Evolutionary conservation across 2,888 invertebrate species (phyloP), one percentile per base, ranked within the genome.

Genomic region (Ganaspis brasiliensis): DNA sequence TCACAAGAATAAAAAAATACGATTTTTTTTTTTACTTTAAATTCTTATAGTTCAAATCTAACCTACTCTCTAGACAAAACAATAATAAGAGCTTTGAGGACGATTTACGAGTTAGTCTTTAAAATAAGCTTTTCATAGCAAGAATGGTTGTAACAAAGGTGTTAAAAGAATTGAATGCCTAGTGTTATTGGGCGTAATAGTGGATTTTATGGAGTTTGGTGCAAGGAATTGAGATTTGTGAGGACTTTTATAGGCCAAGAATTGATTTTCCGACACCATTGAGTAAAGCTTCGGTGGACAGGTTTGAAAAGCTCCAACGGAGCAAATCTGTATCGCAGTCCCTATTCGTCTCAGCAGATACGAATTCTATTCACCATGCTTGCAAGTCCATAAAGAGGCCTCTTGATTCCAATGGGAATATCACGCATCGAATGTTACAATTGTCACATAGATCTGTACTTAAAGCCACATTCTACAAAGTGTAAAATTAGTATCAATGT

Each of bases 211-310:
- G 31, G 16, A n/a, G 31, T 31, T 16, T 16, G 31, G 4, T 59
- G n/a, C 59, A 59, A 59, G 26, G 10, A 59, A 59, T 59, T 59
- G 59, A 59, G 57, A 57, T 57, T 35, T 59, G n/a, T 59, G 2
- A 31, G 9, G 26, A 31, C 31, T 59, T 59, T 59, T 26, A 59
- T 35, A 16, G 59, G 31, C 4, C 8, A 59, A 35, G 59, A 16
- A 59, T 59, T 59, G 59, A 31, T 31, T 59, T 59, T 59, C 9
- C 16, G 26, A 16, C 16, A 59, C 31, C 14, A 26, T 6, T 59
- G 3, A 9, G 26, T 16, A 31, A 59, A 26, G 8, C 16, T 59
- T 31, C 9, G 9, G 26, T 31, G 31, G n/a, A n/a, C 26, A n/a
- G 26, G 31, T 31, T 59, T 59, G 59, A 59, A 59, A 59, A 31